phyloP scores from a whole-genome alignment of 2,888 invertebrate genomes.

The Morinoia aosen region DNA sequence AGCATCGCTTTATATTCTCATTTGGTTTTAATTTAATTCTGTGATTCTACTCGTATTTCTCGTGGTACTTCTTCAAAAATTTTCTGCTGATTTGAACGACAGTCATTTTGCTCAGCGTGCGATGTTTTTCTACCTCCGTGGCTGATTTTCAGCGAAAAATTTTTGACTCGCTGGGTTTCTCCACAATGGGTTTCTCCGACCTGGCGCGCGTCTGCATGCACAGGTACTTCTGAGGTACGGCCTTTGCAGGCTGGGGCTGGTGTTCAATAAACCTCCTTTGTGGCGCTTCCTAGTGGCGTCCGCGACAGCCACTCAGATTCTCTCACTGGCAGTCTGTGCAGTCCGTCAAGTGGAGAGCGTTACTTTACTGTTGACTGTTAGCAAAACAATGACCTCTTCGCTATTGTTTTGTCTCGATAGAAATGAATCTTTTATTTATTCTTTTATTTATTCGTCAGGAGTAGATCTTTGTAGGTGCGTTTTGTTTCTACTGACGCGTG shows the following conservation, averaged over 20 bases:
- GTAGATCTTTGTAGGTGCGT: neutral
- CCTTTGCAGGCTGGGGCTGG: neutral
- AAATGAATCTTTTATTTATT: conserved; percentile 2
- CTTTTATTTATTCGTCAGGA: neutral
- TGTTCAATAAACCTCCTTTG: neutral
- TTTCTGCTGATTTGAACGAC: neutral
- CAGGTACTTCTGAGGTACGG: neutral
- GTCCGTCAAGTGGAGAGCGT: neutral
- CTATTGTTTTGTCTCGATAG: neutral
- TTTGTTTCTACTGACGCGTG: neutral
- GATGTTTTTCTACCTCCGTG: neutral
- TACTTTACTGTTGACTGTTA: neutral
- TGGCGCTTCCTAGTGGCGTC: neutral
- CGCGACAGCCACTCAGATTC: neutral
- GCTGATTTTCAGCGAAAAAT: neutral
- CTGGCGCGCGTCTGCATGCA: neutral
- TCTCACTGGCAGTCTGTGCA: neutral
- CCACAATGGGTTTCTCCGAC: neutral
- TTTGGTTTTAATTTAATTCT: no score
- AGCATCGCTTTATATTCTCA: no score
- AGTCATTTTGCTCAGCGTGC: neutral
- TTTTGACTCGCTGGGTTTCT: neutral
- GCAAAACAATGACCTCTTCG: conserved; percentile 1
- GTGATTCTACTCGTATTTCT: neutral
- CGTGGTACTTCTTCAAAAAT: neutral